Percentiles rank a stretch among this genome's conserved stretches.
phyloP scores from a whole-genome alignment of 2,797 vertebrate genomes.

The Hydrolagus colliei region DNA sequence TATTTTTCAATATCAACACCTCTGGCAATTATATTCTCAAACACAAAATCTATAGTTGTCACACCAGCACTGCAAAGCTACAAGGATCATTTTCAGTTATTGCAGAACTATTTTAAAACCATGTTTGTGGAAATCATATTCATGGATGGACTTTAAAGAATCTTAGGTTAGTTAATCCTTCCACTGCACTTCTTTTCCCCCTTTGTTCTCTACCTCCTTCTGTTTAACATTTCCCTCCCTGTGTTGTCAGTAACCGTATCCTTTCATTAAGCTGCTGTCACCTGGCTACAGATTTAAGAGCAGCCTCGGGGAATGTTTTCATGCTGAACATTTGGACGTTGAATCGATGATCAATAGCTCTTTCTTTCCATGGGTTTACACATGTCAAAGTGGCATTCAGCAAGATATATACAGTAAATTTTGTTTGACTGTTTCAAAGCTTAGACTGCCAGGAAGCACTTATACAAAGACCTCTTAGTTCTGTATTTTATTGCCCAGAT shows the following conservation, averaged over 20 bases:
- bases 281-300: slow-evolving; percentile 24
- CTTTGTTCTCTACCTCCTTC: neutral
- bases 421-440: neutral
- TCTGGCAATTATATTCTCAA: neutral
- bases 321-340: slow-evolving; percentile 25
- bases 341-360: slow-evolving; percentile 28
- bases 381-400: slow-evolving; percentile 26
- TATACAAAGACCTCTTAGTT: slow-evolving; percentile 10
- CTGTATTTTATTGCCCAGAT: neutral
- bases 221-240: slow-evolving; percentile 21
- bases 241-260: slow-evolving; percentile 28
- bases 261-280: slow-evolving; percentile 28
- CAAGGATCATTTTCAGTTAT: neutral
- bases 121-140: neutral
- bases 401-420: slow-evolving; percentile 20
- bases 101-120: no score
- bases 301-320: slow-evolving; percentile 20
- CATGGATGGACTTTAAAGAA: neutral
- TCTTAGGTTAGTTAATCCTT: neutral
- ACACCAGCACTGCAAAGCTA: neutral
- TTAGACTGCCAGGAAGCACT: slow-evolving; percentile 1
- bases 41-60: neutral
- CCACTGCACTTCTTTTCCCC: neutral
- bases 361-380: slow-evolving; percentile 26
- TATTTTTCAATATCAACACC: neutral